Conservation (phyloP, 2,888 invertebrate species). For the Petrophora chlorosata region DNA sequence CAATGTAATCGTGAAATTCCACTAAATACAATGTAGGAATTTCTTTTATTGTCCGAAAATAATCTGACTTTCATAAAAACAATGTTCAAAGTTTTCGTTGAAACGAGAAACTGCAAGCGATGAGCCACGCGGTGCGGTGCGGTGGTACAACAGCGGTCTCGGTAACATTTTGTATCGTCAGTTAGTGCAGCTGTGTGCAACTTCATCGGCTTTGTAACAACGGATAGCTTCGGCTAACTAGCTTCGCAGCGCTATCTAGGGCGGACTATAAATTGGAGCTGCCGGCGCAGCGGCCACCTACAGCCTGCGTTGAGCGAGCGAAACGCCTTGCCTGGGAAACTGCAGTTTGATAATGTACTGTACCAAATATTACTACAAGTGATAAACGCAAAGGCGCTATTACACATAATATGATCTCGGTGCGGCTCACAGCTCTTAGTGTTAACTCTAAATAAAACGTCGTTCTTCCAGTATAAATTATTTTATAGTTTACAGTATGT, state of each 20-base stretch:
- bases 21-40: slow-evolving; percentile 11
- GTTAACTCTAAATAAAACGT: neutral
- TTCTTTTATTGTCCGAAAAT: slow-evolving; percentile 1
- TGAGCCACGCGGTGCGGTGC: too few relatives aligned
- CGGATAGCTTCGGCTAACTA: slow-evolving; percentile 7
- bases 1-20: slow-evolving; percentile 36
- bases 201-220: neutral
- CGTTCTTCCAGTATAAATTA: too few relatives aligned
- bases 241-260: slow-evolving; percentile 17
- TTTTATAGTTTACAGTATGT: too few relatives aligned
- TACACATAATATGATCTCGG: too few relatives aligned
- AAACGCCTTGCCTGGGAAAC: slow-evolving; percentile 24
- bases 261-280: slow-evolving; percentile 30
- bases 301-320: slow-evolving; percentile 16
- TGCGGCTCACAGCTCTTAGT: neutral
- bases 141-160: too few relatives aligned
- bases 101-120: neutral
- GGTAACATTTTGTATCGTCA: neutral
- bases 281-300: slow-evolving; percentile 19
- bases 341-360: slow-evolving; percentile 12
- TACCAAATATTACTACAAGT: too few relatives aligned
- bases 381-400: slow-evolving; percentile 2
- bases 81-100: neutral
- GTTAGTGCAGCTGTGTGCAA: neutral
- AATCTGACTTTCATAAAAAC: neutral